A percentile compares a stretch with the other conserved stretches of the same genome.
These are phyloP conservation scores for Pandion haliaetus DNA, from an alignment of 2,113 vertebrate species.

Conservation along the genomic window DNA sequence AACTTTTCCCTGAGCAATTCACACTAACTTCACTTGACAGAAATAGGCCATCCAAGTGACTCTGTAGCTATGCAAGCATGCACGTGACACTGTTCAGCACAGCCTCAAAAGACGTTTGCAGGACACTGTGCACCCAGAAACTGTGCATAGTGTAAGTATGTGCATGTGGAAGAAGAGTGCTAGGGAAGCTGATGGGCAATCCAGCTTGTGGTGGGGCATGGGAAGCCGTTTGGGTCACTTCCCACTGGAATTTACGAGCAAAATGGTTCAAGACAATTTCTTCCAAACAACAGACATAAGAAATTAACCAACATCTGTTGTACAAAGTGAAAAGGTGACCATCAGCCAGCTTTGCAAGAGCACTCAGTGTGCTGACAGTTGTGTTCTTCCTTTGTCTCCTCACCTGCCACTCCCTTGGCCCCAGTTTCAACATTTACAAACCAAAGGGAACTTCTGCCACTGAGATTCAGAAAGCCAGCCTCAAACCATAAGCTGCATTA, in stretches of 20 bases:
- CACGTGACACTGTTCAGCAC: neutral
- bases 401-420: neutral
- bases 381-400: neutral
- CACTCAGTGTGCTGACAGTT: too few relatives aligned
- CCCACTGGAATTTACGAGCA: neutral
- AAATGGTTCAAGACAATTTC: accelerated
- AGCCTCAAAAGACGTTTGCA: neutral
- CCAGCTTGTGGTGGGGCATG: accelerated
- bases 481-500: accelerated
- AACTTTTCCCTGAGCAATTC: neutral
- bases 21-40: constrained; percentile 17
- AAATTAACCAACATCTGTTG: accelerated
- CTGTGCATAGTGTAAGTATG: accelerated
- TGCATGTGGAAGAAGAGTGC: too few relatives aligned
- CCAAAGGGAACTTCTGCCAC: neutral
- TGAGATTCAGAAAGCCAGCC: neutral
- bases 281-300: accelerated
- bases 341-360: neutral
- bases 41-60: constrained; percentile 1
- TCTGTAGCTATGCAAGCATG: neutral
- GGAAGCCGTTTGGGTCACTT: neutral
- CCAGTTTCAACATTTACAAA: neutral
- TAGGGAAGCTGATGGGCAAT: neutral
- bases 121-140: neutral
- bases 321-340: neutral